Evolutionary conservation across 1,140 invertebrate genomes (phyloP), one percentile per base, ranked within the genome.

Genomic region (Psix sp.): DNA sequence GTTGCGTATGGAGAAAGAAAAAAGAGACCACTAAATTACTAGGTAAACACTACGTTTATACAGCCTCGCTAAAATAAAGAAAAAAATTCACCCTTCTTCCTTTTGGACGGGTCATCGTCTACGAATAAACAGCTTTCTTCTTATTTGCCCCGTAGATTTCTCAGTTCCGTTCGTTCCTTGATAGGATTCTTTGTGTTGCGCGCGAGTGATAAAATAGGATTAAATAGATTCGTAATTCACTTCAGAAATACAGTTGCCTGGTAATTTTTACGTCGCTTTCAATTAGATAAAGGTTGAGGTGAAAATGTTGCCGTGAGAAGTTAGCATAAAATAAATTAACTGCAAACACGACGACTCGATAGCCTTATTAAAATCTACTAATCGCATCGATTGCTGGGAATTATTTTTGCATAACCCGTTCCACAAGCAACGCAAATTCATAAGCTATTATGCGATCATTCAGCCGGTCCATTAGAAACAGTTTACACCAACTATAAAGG

Each of bases 101-200:
- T 73, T 60, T 66, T 60, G 49, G 48, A 39, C 29, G 54, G 39
- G 60, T 59, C 46, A 73, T 60, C 46, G 60, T 60, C 36, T 73
- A 38, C 54, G 46, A 60, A 73, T 66, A 66, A 65, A 73, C 54
- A 52, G 42, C 43, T 20, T 52, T 71, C 65, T 52, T 65, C 52
- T 72, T 72, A 72, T 52, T 52, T 40, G 26, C 21, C 40, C 42
- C 21, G 36, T 38, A 9, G 20, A 20, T 49, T 63, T 43, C 67
- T 62, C 14, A 20, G 56, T 71, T 63, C 43, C 45, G 35, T 71
- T 29, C 54, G 57, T 56, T 62, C 15, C 56, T 17, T 56, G 57
- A 62, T 71, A 62, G 49, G 35, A 56, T 71, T 56, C 66, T 70
- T 70, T 62, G 54, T 62, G 33, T 40, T 31, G 10, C 33, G 31